A percentile compares a stretch with the other conserved stretches of the same genome.
Conservation (phyloP, 2,113 vertebrate genomes). For the Albula goreensis region DNA sequence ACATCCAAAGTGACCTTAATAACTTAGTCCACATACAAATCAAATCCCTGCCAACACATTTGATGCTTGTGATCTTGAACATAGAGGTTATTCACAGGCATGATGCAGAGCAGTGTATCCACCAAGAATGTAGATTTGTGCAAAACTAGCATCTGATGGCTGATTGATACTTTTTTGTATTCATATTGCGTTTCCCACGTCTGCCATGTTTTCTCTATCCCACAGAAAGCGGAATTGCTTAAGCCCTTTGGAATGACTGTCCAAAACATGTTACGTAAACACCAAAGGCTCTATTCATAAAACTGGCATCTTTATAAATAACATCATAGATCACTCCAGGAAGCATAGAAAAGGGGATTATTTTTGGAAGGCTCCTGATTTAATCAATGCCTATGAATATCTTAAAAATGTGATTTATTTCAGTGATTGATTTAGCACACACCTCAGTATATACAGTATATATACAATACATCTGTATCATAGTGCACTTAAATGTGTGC, state of each 20-base stretch:
- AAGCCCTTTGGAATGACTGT: background rate
- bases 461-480: background rate
- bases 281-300: background rate
- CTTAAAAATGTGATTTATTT: background rate
- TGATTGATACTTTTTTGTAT: too few species aligned
- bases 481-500: background rate
- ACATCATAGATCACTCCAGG: background rate
- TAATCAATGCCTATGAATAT: background rate
- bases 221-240: too few species aligned
- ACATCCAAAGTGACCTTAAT: too few species aligned
- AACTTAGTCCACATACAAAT: background rate
- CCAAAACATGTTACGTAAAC: background rate
- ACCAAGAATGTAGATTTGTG: too few species aligned
- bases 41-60: background rate
- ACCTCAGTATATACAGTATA: background rate
- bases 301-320: constrained; percentile 1
- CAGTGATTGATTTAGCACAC: too few species aligned
- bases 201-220: background rate
- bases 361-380: background rate
- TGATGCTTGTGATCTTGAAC: background rate
- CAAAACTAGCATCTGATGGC: too few species aligned
- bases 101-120: too few species aligned
- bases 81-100: background rate
- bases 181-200: background rate
- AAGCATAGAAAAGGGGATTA: background rate